These are phyloP conservation scores for Nomada ferruginata DNA, from an alignment of 2,888 invertebrate species.

Conservation along the genomic window DNA sequence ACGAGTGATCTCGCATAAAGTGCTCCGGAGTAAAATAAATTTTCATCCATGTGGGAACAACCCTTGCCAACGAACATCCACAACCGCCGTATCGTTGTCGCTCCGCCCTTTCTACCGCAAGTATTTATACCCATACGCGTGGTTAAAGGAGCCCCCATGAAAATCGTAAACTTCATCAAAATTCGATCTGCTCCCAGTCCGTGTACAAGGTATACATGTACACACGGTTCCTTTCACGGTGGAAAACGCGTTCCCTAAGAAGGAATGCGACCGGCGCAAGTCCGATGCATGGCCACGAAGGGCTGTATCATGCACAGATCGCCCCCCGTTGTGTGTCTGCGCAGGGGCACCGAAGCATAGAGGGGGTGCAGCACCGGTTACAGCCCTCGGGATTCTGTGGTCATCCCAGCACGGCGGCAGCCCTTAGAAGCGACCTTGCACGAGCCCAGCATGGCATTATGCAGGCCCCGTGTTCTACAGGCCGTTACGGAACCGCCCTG, in stretches of 20 bases:
- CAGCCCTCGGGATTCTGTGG: conserved; percentile 70
- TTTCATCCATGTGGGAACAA: not conserved
- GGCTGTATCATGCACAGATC: conserved; percentile 72
- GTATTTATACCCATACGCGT: not conserved
- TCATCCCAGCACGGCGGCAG: conserved; percentile 66
- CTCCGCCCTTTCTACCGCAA: conserved; percentile 2
- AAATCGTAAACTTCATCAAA: conserved; percentile 27
- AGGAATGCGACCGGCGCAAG: conserved; percentile 45
- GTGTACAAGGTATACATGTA: not conserved
- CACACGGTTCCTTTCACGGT: conserved; percentile 35
- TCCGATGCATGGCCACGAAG: conserved; percentile 53
- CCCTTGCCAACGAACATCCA: conserved; percentile 22
- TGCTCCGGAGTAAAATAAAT: conserved; percentile 1
- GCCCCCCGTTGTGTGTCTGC: conserved; percentile 73
- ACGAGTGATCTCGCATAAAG: too few species aligned
- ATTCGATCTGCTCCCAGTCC: conserved; percentile 17
- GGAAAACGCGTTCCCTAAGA: conserved; percentile 47
- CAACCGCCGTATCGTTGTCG: not conserved
- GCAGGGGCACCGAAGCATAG: conserved; percentile 49
- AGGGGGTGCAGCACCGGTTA: conserved; percentile 67
- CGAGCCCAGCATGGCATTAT: conserved; percentile 62
- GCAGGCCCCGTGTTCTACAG: conserved; percentile 53
- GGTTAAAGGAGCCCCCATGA: not conserved
- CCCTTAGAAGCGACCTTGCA: conserved; percentile 58
- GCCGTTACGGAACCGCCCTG: conserved; percentile 68